Percentiles rank a stretch among this genome's conserved stretches.
Evolutionary conservation across 2,113 vertebrate genomes (phyloP).

Genomic region (Zosterops japonicus): DNA sequence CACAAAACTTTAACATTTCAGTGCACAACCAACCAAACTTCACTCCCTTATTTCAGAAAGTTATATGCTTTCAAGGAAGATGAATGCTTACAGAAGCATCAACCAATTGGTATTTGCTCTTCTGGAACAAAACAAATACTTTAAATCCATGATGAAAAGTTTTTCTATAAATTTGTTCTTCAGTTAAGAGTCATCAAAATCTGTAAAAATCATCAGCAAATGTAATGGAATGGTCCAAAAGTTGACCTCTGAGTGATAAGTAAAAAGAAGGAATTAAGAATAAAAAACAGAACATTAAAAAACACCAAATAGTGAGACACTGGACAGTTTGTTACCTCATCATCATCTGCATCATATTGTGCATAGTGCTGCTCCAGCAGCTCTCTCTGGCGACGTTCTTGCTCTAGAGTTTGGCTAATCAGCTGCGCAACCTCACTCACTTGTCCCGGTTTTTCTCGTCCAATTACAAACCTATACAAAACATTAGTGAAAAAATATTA

Average conservation of each 20-base stretch:
- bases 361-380: slow-evolving; percentile 95
- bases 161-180: neutral
- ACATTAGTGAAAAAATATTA: slow-evolving; percentile 31
- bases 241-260: neutral
- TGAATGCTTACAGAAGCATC: neutral
- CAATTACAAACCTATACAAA: slow-evolving; percentile 90
- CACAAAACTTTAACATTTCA: neutral
- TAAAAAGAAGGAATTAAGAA: neutral
- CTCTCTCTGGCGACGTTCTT: slow-evolving; percentile 92
- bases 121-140: neutral
- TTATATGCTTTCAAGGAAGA: neutral
- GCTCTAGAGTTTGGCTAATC: slow-evolving; percentile 97
- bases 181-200: neutral
- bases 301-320: neutral
- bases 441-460: slow-evolving; percentile 95
- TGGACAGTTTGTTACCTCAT: slow-evolving; percentile 82
- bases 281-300: neutral
- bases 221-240: neutral
- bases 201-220: neutral
- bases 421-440: slow-evolving; percentile 95
- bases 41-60: neutral
- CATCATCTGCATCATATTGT: slow-evolving; percentile 94
- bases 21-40: neutral
- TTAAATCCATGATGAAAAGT: neutral
- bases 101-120: neutral